Base-by-base conservation (phyloP, 2,113 vertebrate genomes). In the Archilochus colubris region DNA sequence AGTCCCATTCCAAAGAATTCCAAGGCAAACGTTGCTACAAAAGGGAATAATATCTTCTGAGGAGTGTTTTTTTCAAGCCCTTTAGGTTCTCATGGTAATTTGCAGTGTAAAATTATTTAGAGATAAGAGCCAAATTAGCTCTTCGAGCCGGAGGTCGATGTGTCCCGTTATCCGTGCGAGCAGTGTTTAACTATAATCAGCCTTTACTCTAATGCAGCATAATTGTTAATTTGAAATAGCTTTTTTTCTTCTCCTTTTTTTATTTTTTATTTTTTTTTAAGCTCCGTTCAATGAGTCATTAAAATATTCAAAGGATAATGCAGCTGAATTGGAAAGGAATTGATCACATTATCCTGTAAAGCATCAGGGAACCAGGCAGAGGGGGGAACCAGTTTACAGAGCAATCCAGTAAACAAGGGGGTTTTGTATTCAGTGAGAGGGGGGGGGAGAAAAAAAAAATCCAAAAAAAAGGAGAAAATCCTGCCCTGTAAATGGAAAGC, bases 71-170 rank as follows among this genome's bases (percentile, higher is more conserved):
- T 98, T n/a, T n/a, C 96, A 98, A 98, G 97, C 97, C 97, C 97
- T 98, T 98, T 97, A 98, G 97, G 97, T 98, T 98, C 97, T 98
- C 97, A 89, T 96, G 97, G 97, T 97, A 98, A 98, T 98, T 98
- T 98, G 97, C 79, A 72, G 97, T 97, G 95, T 98, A 97, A 98
- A 98, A 98, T 98, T 98, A 98, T 98, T 98, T 98, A 97, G 97
- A 98, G 98, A 98, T 98, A 98, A 98, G 98, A 97, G 97, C 97
- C 97, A 98, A 98, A 98, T 98, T 98, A 98, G 97, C 97, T 98
- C 97, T 97, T 88, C 92, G 97, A 97, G 95, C 94, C 97, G 79
- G 97, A 98, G 98, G 98, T 98, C 98, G 97, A 95, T 86, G 96
- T 98, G 98, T 98, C 98, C 98, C 96, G 97, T 97, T 98, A 98